Percentiles rank a stretch among this genome's conserved stretches.
Conservation (phyloP, 2,888 invertebrate genomes). For the Rotaria magnacalcarata region DNA sequence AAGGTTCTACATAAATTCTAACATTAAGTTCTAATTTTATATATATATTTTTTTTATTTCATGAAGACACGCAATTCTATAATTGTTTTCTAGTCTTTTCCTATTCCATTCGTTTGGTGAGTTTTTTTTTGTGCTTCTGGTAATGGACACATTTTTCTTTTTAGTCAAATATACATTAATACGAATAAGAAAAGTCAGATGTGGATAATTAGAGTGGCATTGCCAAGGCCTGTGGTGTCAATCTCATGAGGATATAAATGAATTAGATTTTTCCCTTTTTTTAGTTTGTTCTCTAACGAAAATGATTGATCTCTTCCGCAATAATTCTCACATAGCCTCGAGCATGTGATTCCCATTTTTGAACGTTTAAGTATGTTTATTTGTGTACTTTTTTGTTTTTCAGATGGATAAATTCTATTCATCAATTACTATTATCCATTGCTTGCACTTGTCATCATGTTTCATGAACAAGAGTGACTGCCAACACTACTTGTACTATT, state of each 20-base stretch:
- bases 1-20: neutral
- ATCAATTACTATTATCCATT: slow-evolving; percentile 28
- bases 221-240: neutral
- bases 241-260: slow-evolving; percentile 13
- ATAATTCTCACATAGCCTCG: neutral
- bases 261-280: neutral
- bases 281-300: neutral
- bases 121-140: neutral
- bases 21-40: neutral
- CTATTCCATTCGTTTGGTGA: too few species aligned
- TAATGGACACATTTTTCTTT: neutral
- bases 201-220: neutral
- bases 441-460: neutral
- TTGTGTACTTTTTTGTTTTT: neutral
- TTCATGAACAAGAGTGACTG: neutral
- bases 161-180: neutral
- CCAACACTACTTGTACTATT: neutral
- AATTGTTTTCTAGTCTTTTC: neutral
- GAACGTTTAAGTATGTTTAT: slow-evolving; percentile 2
- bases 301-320: slow-evolving; percentile 5
- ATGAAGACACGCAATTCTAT: neutral
- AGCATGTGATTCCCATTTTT: neutral
- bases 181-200: neutral
- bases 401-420: slow-evolving; percentile 13
- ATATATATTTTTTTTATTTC: neutral